These are phyloP conservation scores for Cyclophora punctaria DNA, from an alignment of 2,888 invertebrate genomes.

Conservation along the genomic window DNA sequence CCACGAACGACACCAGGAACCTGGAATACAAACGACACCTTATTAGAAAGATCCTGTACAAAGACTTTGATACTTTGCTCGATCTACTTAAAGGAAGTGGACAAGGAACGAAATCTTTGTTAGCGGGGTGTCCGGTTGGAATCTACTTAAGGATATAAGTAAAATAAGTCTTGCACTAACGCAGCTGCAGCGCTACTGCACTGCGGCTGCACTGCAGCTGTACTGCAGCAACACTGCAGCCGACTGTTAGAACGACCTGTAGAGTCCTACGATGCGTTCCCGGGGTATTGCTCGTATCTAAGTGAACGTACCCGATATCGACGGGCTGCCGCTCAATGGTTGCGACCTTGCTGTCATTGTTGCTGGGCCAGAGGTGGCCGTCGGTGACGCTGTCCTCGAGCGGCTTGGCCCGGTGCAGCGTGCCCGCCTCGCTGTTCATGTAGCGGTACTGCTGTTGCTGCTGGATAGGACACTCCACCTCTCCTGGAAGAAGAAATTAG, in stretches of 20 bases:
- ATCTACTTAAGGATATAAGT: no score
- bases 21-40: slow-evolving; percentile 23
- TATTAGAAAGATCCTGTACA: no score
- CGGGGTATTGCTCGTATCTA: no score
- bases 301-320: slow-evolving; percentile 54
- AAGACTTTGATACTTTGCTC: not conserved
- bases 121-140: no score
- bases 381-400: slow-evolving; percentile 69
- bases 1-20: slow-evolving; percentile 99
- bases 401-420: slow-evolving; percentile 63
- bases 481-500: slow-evolving; percentile 44
- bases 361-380: slow-evolving; percentile 68
- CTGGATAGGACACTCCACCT: slow-evolving; percentile 72
- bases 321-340: slow-evolving; percentile 69
- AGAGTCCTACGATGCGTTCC: no score
- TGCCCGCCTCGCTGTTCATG: slow-evolving; percentile 72
- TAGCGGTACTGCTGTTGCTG: slow-evolving; percentile 73
- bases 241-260: no score
- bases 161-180: no score
- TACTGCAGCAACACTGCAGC: no score
- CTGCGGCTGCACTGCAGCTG: no score
- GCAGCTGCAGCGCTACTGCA: no score
- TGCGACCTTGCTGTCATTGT: slow-evolving; percentile 65
- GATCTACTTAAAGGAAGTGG: no score
- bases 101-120: no score